Base-by-base conservation (phyloP, 2,888 invertebrate genomes). In the Erynnis tages region DNA sequence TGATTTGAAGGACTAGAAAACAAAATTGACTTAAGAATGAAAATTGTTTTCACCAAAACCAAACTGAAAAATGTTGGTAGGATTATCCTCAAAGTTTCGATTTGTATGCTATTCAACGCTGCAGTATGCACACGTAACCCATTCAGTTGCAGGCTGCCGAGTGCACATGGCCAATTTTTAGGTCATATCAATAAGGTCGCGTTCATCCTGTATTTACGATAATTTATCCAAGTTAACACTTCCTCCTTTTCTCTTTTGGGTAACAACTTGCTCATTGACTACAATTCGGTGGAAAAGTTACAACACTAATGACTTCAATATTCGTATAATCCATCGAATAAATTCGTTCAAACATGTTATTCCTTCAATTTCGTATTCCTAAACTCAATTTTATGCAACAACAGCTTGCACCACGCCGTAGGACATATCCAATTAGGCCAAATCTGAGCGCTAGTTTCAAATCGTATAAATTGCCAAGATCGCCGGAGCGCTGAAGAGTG, bases 131-230 rank as follows among this genome's bases (percentile, higher is more conserved):
- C 38, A 48, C 48, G 48, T 49, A 41, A 49, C 48, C 32, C 16
- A 19, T 40, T 25, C 23, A 32, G 10, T 25, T 49, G 23, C 40
- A 32, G 38, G 40, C 21, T 14, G 30, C 44, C 38, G 14, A 30
- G 29, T 38, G 38, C 48, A 49, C 48, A 49, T 49, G 30, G 48
- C 16, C 32, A 49, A 49, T 35, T 49, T 49, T 49, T 43, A 49
- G 48, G 48, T 49, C 48, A 49, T 32, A 49, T 49, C 48, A 41
- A 49, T 49, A 49, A 49, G 32, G 32, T 30, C 40, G 14, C 23
- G 37, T 29, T 13, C 29, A 40, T 29, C 10, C 30, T 44, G 29
- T 38, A 40, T 37, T 30, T 40, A 40, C 40, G 7, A 16, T 32
- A 19, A n/a, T 23, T 38, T 23, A 23, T 14, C 37, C 19, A 4